Conservation (phyloP, 2,113 vertebrate genomes). For the Dasypus novemcinctus region DNA sequence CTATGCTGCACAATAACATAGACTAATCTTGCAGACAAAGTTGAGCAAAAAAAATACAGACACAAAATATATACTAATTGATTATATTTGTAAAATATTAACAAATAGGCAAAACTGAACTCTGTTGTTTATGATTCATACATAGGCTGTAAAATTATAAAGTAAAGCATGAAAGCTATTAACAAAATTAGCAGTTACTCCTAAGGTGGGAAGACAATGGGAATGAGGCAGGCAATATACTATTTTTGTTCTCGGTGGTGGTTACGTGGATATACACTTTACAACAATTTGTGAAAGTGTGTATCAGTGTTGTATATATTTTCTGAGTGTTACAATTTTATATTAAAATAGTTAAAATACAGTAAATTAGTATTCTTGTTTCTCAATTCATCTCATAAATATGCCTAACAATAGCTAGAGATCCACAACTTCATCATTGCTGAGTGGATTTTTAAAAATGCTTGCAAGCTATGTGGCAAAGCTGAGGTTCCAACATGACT, state of each 20-base stretch:
- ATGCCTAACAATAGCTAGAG: not conserved
- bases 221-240: not conserved
- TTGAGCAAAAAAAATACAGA: not conserved
- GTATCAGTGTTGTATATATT: not conserved
- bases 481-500: not conserved
- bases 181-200: not conserved
- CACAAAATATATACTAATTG: not conserved
- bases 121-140: not conserved
- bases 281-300: not conserved
- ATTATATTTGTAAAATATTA: not conserved
- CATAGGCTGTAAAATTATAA: not conserved
- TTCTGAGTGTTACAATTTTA: not conserved
- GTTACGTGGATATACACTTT: not conserved
- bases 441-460: not conserved
- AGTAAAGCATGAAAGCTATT: not conserved
- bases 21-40: not conserved
- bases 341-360: not conserved
- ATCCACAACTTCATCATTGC: not conserved
- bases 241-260: not conserved
- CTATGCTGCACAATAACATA: not conserved
- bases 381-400: not conserved
- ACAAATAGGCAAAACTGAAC: not conserved
- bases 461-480: not conserved
- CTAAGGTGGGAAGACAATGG: not conserved
- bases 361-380: not conserved